These are phyloP conservation scores for Drosophila fungiperda DNA, from an alignment of 2,888 invertebrate genomes.

Conservation along the genomic window DNA sequence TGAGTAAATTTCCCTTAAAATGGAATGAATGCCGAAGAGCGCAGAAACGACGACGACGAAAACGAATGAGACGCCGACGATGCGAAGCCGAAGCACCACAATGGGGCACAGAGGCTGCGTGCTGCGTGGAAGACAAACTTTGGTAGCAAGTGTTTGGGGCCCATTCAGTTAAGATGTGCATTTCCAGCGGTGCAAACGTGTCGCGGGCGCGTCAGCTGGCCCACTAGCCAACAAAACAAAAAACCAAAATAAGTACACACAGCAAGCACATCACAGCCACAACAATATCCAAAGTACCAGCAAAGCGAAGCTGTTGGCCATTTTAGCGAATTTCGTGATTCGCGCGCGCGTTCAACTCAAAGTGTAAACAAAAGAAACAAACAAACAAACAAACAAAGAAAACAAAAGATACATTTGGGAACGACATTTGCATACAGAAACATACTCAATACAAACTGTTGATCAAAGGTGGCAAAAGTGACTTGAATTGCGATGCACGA, in stretches of 20 bases:
- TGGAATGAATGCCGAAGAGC: conserved; percentile 25
- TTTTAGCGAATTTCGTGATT: conserved; percentile 23
- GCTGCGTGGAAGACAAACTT: conserved; percentile 49
- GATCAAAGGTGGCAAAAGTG: conserved; percentile 31
- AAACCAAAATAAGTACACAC: conserved; percentile 15
- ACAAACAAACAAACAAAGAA: conserved; percentile 55
- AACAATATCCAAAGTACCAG: conserved; percentile 20
- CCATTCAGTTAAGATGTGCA: conserved; percentile 83
- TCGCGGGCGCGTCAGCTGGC: conserved; percentile 76
- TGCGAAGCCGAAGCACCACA: conserved; percentile 23
- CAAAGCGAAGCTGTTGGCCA: conserved; percentile 46
- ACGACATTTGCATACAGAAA: conserved; percentile 12
- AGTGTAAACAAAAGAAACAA: conserved; percentile 29
- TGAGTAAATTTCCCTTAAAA: conserved; percentile 59
- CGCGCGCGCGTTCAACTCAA: conserved; percentile 32
- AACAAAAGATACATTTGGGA: conserved; percentile 15
- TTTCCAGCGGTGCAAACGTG: conserved; percentile 84
- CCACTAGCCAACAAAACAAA: conserved; percentile 42
- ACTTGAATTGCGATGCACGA: conserved; percentile 8
- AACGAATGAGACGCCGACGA: conserved; percentile 1
- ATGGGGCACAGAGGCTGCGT: conserved; percentile 44
- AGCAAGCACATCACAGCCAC: conserved; percentile 22
- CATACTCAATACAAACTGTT: conserved; percentile 38
- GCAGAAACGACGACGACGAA: not conserved
- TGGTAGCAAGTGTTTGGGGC: conserved; percentile 63